Evolutionary conservation across 1,140 invertebrate genomes (phyloP), one percentile per base, ranked within the genome.

Genomic region (Nasonia vitripennis): DNA sequence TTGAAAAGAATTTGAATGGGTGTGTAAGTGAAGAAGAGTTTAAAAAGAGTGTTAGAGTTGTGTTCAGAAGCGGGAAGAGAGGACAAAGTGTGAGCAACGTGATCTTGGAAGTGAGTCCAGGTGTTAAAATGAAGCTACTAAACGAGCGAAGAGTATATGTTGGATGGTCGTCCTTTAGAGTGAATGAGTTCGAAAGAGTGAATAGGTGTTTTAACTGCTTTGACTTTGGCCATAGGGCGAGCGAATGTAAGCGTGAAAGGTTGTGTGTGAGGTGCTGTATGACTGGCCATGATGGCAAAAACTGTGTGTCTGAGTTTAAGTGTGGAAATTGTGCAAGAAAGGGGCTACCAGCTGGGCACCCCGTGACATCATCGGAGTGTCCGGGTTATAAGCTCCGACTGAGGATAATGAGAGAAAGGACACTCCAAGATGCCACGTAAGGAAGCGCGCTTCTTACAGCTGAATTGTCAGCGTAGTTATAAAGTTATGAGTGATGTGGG

Each of bases 191-290:
- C 0, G n/a, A 67, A 20, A 62, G 34, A 3, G 68, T 77, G 0
- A 41, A 45, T 1, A 31, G 81, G 5, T 83, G 81, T 20, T 83
- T 31, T 14, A 77, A 62, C 9, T 83, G 81, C 31, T 48, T 73
- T 23, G 10, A 12, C 2, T 71, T 41, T 23, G 73, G 73, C 10
- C 81, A 83, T 20, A 27, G 27, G 2, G 7, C 17, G 1, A 83
- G 27, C 7, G 20, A 12, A 10, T 77, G 81, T 34, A 83, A 12
- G 27, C 41, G 17, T 2, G 31, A 37, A 27, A 14, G 14, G 10
- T 23, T 3, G 10, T 41, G 7, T 83, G 71, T n/a, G n/a, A 31
- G 2, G 20, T 20, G 67, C 9, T n/a, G 67, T 10, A 27, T 2
- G 20, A 70, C 2, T n/a, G 67, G 67, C 23, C 67, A 70, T 27